Evolutionary conservation across 2,113 vertebrate genomes (phyloP).

Genomic region (Rhea pennata): DNA sequence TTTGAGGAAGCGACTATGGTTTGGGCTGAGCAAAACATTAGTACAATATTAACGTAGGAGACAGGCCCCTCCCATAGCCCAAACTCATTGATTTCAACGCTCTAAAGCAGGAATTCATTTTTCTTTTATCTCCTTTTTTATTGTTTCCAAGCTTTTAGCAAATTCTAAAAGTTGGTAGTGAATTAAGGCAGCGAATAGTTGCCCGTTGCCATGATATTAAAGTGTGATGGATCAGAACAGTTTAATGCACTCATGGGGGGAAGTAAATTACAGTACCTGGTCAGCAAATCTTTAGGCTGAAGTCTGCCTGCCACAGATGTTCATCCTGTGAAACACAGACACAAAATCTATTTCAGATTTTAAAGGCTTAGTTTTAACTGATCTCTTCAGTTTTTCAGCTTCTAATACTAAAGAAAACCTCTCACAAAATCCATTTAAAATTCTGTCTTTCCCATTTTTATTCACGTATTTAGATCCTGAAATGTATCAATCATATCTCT

Average conservation of each 20-base stretch:
- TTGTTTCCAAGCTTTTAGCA: not conserved
- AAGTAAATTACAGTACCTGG: not conserved
- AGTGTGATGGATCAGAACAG: not conserved
- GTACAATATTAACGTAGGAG: not conserved
- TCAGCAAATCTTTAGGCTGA: not conserved
- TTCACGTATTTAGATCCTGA: constrained; percentile 30
- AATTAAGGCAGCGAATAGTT: not conserved
- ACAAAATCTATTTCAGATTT: not conserved
- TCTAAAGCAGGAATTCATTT: not conserved
- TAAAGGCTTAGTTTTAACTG: not conserved
- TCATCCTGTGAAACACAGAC: not conserved
- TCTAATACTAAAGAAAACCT: not conserved
- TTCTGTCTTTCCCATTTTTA: not conserved
- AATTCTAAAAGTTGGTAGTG: not conserved
- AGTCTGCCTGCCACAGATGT: not conserved
- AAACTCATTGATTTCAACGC: not conserved
- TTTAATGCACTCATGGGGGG: not conserved
- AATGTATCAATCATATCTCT: constrained; percentile 57
- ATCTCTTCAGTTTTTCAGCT: not conserved
- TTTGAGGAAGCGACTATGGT: not conserved
- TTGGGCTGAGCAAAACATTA: not conserved
- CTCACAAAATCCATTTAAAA: not conserved
- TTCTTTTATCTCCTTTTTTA: not conserved
- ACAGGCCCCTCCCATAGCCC: not conserved
- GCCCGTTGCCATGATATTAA: not conserved